phyloP scores from a whole-genome alignment of 2,888 invertebrate genomes.

The Hydropsyche betteni region DNA sequence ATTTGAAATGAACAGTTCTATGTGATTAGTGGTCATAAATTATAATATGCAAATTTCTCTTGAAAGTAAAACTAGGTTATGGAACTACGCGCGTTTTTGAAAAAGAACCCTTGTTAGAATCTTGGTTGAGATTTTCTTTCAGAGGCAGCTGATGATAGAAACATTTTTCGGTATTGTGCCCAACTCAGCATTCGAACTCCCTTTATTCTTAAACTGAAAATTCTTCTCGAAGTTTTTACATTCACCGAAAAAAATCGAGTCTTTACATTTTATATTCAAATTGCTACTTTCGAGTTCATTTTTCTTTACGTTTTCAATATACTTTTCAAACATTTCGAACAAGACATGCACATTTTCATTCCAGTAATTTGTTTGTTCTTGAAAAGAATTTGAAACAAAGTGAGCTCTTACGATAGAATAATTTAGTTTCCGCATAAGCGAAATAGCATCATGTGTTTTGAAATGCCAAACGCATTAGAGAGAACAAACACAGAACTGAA shows the following conservation, averaged over 20 bases:
- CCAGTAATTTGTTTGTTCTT: neutral
- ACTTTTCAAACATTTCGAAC: neutral
- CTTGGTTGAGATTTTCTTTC: neutral
- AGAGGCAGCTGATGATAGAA: conserved; percentile 12
- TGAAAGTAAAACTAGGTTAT: no score
- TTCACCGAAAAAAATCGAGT: neutral
- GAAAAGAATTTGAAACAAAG: neutral
- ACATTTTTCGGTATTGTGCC: conserved; percentile 3
- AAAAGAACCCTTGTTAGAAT: neutral
- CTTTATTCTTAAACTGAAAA: neutral
- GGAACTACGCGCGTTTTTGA: no score
- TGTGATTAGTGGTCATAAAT: no score
- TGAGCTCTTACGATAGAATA: neutral
- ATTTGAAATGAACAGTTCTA: no score
- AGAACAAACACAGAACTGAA: conserved; percentile 1
- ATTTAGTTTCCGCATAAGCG: neutral
- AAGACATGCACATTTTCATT: neutral
- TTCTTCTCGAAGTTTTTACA: conserved; percentile 1
- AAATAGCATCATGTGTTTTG: neutral
- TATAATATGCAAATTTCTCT: no score
- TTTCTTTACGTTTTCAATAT: neutral
- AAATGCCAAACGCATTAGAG: conserved; percentile 9
- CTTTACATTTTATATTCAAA: neutral
- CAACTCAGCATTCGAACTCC: conserved; percentile 9
- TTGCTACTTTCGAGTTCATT: neutral